Conservation (phyloP, 2,888 invertebrate species). For the Adelphocoris suturalis region DNA sequence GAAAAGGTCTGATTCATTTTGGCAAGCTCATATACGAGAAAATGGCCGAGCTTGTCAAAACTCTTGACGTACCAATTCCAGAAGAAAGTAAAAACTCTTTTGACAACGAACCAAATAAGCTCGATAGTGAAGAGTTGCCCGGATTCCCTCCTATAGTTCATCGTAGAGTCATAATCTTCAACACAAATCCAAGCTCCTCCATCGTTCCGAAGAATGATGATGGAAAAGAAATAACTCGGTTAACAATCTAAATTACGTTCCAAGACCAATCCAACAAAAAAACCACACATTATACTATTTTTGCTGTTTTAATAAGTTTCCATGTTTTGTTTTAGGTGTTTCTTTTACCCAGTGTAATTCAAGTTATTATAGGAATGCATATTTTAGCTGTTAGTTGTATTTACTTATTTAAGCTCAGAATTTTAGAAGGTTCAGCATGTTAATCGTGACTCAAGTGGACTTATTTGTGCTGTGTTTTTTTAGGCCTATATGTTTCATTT, state of each 20-base stretch:
- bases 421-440: too few species aligned
- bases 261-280: background rate
- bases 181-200: background rate
- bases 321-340: too few species aligned
- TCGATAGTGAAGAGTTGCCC: background rate
- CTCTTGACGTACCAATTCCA: background rate
- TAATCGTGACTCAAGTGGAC: too few species aligned
- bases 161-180: background rate
- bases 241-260: background rate
- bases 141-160: background rate
- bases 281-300: too few species aligned
- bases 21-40: constrained; percentile 38
- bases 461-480: too few species aligned
- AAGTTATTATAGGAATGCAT: too few species aligned
- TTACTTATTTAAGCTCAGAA: too few species aligned
- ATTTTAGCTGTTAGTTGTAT: too few species aligned
- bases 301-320: too few species aligned
- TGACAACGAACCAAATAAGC: background rate
- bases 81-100: background rate
- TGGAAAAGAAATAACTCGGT: background rate
- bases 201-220: background rate
- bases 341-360: too few species aligned
- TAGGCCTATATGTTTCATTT: too few species aligned
- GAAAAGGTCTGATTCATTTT: constrained; percentile 24
- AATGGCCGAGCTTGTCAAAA: background rate